Evolutionary conservation across 2,113 vertebrate species (phyloP).

Genomic region (Sphyrna mokarran): DNA sequence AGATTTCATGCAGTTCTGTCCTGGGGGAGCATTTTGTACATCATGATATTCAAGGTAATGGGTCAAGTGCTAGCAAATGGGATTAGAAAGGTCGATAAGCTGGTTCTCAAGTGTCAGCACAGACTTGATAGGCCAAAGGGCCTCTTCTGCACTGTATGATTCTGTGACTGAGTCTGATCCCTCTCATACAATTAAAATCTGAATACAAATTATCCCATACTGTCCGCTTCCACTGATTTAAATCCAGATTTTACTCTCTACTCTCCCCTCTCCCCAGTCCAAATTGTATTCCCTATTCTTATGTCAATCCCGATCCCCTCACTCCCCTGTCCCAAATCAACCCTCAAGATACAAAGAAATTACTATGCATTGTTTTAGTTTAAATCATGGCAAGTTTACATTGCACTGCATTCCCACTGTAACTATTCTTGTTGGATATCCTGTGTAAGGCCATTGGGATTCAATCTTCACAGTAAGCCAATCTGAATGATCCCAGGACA

Average conservation of each 20-base stretch:
- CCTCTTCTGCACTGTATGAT: no score
- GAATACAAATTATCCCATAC: background rate
- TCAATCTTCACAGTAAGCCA: background rate
- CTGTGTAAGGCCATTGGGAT: background rate
- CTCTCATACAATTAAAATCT: background rate
- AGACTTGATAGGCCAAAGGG: no score
- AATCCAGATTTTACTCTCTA: background rate
- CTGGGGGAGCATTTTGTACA: no score
- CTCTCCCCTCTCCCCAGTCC: no score
- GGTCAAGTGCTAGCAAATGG: no score
- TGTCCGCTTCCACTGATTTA: background rate
- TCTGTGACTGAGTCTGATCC: background rate
- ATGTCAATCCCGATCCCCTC: background rate
- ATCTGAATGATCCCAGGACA: background rate
- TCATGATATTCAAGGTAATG: no score
- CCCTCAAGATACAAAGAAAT: background rate
- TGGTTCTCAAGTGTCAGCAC: no score
- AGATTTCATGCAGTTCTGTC: no score
- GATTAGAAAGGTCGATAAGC: no score
- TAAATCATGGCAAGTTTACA: background rate
- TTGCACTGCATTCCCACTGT: background rate
- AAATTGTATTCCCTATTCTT: no score
- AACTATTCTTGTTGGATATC: background rate
- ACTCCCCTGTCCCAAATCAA: no score
- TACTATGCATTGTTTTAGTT: background rate